Percentiles rank a stretch among this genome's conserved stretches.
These are phyloP conservation scores for Dynastes grantii DNA, from an alignment of 2,888 invertebrate genomes.

Conservation along the genomic window DNA sequence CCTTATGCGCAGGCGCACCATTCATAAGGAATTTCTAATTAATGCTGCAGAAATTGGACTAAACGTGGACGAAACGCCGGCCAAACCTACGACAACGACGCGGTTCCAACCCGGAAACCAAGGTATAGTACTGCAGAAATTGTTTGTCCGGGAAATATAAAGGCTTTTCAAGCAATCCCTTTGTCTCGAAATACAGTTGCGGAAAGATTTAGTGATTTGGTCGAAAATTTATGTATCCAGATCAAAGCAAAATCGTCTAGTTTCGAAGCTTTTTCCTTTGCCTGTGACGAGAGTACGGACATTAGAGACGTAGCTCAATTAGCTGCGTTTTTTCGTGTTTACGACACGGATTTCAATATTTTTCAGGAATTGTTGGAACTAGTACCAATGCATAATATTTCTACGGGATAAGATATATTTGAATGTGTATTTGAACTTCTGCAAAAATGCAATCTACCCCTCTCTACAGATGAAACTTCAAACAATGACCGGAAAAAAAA, in stretches of 20 bases:
- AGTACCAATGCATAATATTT: constrained; percentile 25
- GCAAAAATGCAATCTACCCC: constrained; percentile 57
- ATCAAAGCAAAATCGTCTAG: constrained; percentile 53
- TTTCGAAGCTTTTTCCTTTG: constrained; percentile 55
- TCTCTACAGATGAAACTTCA: constrained; percentile 56
- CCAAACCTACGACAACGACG: no score
- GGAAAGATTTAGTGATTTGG: constrained; percentile 50
- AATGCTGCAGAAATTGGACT: no score
- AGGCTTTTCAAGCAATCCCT: constrained; percentile 55
- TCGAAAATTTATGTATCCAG: constrained; percentile 48
- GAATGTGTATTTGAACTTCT: constrained; percentile 57
- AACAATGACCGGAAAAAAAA: constrained; percentile 55
- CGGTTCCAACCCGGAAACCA: no score
- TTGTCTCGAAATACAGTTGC: constrained; percentile 55
- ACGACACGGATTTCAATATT: no score
- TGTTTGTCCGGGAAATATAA: constrained; percentile 56
- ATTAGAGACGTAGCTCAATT: neutral
- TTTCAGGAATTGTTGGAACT: neutral
- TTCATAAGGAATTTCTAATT: no score
- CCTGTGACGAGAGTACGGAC: constrained; percentile 37
- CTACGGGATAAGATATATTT: constrained; percentile 57
- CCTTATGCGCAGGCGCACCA: no score
- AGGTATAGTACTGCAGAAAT: constrained; percentile 54
- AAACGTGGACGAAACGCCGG: no score
- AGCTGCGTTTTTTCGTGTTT: neutral